Evolutionary conservation across 2,113 vertebrate genomes (phyloP).

Genomic region (Dromaius novaehollandiae): DNA sequence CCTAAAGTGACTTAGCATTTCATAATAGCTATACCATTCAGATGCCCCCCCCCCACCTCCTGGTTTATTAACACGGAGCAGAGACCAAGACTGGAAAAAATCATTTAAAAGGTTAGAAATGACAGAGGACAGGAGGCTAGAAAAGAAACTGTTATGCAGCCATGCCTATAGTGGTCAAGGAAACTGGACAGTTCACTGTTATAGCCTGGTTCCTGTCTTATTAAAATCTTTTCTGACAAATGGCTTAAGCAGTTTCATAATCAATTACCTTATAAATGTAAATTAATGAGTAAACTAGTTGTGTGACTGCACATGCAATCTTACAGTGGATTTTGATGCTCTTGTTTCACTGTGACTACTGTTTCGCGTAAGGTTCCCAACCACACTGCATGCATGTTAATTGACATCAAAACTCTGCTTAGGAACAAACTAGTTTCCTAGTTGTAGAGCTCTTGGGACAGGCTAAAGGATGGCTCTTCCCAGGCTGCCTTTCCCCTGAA

Average conservation of each 20-base stretch:
- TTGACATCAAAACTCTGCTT: too few species aligned
- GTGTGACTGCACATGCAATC: background rate
- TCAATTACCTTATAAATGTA: background rate
- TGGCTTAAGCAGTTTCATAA: background rate
- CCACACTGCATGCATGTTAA: rapidly evolving
- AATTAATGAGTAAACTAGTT: background rate
- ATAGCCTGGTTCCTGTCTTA: background rate
- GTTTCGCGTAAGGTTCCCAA: background rate
- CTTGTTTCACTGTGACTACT: background rate
- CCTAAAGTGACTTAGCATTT: background rate
- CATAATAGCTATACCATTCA: background rate
- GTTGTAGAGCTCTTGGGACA: background rate
- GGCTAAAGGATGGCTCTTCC: background rate
- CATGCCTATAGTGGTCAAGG: background rate
- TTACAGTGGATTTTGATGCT: background rate
- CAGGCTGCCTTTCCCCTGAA: too few species aligned
- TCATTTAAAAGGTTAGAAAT: background rate
- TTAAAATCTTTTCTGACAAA: background rate
- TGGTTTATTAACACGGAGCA: background rate
- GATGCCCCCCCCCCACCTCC: background rate
- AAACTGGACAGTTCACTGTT: background rate
- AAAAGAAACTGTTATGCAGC: background rate
- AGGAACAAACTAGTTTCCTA: background rate
- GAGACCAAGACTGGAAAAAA: background rate
- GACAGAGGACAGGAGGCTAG: background rate